Evolutionary conservation across 2,888 invertebrate species (phyloP), one percentile per base, ranked within the genome.

Genomic region (Brachypalpus laphriformis): DNA sequence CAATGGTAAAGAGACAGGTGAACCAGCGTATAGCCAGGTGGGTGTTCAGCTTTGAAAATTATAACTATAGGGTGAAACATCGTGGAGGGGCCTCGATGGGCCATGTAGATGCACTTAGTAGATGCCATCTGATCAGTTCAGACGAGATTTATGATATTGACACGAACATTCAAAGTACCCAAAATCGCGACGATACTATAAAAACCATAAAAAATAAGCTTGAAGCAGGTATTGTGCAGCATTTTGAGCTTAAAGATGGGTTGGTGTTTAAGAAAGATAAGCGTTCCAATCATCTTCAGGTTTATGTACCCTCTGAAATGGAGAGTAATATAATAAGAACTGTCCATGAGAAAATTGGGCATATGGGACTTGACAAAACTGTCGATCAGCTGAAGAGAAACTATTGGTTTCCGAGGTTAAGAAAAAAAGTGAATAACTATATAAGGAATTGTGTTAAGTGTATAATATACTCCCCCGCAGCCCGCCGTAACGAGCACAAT

Each of bases 11-110:
- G n/a, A n/a, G n/a, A n/a, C n/a, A n/a, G n/a, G n/a, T n/a, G n/a
- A n/a, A n/a, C n/a, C n/a, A n/a, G n/a, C n/a, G n/a, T n/a, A n/a
- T n/a, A n/a, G n/a, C n/a, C n/a, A n/a, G n/a, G n/a, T n/a, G n/a
- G n/a, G n/a, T n/a, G n/a, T n/a, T n/a, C n/a, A n/a, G n/a, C n/a
- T 77, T 85, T 49, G 70, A 87, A 57, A 80, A 82, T 11, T 86
- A 74, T 59, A 49, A 80, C 34, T n/a, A n/a, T n/a, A n/a, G n/a
- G n/a, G n/a, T n/a, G n/a, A n/a, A 66, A 8, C 81, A 80, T 20
- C 18, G 80, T 2, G 16, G 8, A 22, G 70, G 72, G 5, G 25
- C 20, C 1, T 18, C 37, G 0, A 82, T 78, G 71, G 25, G n/a
- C 0, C 82, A 86, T 49, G 85, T 86, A 11, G 83, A 83, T 25